Base-by-base conservation (phyloP, 2,888 invertebrate genomes). In the Leptura quadrifasciata region DNA sequence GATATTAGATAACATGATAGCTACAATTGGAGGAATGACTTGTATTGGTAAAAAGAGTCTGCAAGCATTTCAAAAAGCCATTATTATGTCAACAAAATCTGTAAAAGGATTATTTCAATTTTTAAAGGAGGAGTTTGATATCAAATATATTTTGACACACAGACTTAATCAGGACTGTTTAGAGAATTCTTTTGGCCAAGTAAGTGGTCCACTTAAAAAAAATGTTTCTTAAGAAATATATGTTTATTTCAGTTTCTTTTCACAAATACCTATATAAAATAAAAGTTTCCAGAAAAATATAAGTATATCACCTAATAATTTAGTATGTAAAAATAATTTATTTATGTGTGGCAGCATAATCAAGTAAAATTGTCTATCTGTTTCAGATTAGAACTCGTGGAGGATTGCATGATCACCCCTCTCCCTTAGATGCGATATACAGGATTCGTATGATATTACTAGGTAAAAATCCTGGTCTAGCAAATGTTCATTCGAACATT, bases 81-180 rank as follows among this genome's bases (percentile, higher is more conserved):
- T 81, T 60, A 47, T 82, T 10, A 78, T 82, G 31, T 83, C 79
- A 10, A 80, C 64, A 12, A 73, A 47, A 65, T 79, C 80, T 12
- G 54, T 80, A 18, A 63, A 81, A 78, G 55, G 58, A 9, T 70
- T 81, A 31, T 79, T 65, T 61, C 17, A 27, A n/a, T 61, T 57
- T 65, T 10, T 80, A 21, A 76, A 72, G 73, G 35, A 39, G 24
- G 55, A 72, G 24, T 79, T 65, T 68, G 65, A 71, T 39, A 52
- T 77, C 55, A 52, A 57, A 15, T 81, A 80, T 74, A 60, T 82
- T 47, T 31, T 83, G 47, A 82, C 82, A 15, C 82, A 82, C 58
- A 67, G 78, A 20, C 47, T 82, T 10, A 83, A 83, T 72, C 82
- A 83, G 76, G 80, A 83, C 65, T 77, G 72, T 18, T 58, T 80